Evolutionary conservation across 2,113 vertebrate species (phyloP).

Genomic region (Aphelocoma coerulescens): DNA sequence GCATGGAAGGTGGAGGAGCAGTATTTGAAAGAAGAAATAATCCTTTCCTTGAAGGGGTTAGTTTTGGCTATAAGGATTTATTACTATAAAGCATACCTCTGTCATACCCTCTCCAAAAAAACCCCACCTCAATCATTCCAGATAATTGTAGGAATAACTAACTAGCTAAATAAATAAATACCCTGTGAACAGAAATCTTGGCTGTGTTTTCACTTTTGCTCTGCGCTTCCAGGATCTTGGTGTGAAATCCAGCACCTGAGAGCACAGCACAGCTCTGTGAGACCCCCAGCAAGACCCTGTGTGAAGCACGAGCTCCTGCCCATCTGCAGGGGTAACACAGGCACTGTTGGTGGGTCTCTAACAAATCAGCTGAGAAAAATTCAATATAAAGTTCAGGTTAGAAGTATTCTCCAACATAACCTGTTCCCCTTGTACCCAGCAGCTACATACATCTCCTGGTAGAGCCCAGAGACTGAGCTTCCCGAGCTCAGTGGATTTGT

Average conservation of each 20-base stretch:
- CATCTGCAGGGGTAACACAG: not conserved
- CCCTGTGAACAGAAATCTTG: not conserved
- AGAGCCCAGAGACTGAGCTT: not conserved
- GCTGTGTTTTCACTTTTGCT: not conserved
- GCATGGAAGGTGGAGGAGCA: not conserved
- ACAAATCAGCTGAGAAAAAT: not conserved
- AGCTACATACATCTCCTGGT: not conserved
- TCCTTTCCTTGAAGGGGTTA: not conserved
- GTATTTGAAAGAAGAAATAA: conserved; percentile 6
- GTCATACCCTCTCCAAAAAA: not conserved
- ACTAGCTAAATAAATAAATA: not conserved
- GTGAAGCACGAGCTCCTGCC: not conserved
- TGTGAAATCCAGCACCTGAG: not conserved
- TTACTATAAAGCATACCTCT: not conserved
- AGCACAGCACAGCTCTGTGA: accelerated
- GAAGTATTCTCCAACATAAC: not conserved
- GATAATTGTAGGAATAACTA: not conserved
- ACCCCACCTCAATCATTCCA: not conserved
- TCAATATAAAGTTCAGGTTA: not conserved
- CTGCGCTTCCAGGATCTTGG: not conserved
- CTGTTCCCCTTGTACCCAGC: not conserved
- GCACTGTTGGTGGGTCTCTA: not conserved
- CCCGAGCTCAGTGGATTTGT: not conserved
- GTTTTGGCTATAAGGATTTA: not conserved
- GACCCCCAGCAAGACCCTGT: accelerated